Evolutionary conservation across 2,888 invertebrate genomes (phyloP), one percentile per base, ranked within the genome.

Genomic region (Leptothorax acervorum): DNA sequence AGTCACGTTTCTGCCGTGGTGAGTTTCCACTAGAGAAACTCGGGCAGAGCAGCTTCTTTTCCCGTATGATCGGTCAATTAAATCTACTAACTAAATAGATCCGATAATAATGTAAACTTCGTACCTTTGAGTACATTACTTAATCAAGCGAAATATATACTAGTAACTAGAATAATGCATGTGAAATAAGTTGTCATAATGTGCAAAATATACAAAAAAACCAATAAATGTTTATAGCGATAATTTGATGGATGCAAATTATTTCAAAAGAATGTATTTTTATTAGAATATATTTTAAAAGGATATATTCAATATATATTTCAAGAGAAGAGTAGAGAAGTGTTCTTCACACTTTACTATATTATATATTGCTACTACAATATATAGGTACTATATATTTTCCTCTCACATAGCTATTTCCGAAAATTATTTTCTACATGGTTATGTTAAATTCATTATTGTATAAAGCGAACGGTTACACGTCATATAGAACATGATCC

Each of bases 1-100:
- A 75, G 42, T 31, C 39, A 39, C 42, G 70, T 39, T 66, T 35
- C 35, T 55, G 35, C 18, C 15, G 31, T 57, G n/a, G n/a, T 45
- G 31, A 12, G 35, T 83, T 83, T 53, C 15, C 65, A 63, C 3
- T 28, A 57, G 39, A 66, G 18, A 45, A 53, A 57, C n/a, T 75
- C 63, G 28, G 15, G 4, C 11, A 28, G 12, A 9, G 23, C 8
- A 15, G 4, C 1, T 68, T 45, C 28, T 71, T 66, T 82, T 85
- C 31, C 45, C 23, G 6, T 45, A 15, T 31, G 15, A 57, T 12
- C 4, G 8, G 2, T 78, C 28, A 18, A 78, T 78, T 55, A 78
- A 55, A 8, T 55, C 11, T 65, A 55, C 39, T 55, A 28, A 53
- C 5, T 55, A 53, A 78, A 75, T 75, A 53, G 48, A 55, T 0